Conservation (phyloP, 1,140 invertebrate species). For the Drosophila bipectinata region DNA sequence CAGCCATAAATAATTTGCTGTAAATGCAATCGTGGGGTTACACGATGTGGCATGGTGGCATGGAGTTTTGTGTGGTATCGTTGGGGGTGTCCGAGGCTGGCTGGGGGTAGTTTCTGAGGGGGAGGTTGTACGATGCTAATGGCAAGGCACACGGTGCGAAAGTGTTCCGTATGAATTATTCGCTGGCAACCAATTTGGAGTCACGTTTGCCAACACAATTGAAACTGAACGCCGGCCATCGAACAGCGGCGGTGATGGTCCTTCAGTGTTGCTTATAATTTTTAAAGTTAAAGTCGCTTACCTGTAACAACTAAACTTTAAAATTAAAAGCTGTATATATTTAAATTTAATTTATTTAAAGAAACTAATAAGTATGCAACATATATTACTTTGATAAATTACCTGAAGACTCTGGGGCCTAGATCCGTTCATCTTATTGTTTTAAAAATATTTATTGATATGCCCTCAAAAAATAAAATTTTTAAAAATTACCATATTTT, state of each 20-base stretch:
- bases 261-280: slow-evolving; percentile 33
- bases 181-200: slow-evolving; percentile 77
- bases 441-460: no score
- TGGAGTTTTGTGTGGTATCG: slow-evolving; percentile 16
- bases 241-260: slow-evolving; percentile 22
- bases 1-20: slow-evolving; percentile 83
- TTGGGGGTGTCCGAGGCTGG: background rate
- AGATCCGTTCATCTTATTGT: no score
- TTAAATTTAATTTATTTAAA: no score
- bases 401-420: background rate
- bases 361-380: background rate
- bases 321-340: background rate
- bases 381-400: no score
- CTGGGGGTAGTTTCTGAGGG: background rate
- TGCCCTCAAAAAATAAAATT: background rate
- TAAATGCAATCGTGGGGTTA: slow-evolving; percentile 80
- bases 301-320: background rate
- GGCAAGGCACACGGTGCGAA: slow-evolving; percentile 74
- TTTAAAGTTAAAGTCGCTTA: background rate
- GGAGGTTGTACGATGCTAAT: slow-evolving; percentile 63
- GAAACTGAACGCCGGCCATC: slow-evolving; percentile 67
- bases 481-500: background rate
- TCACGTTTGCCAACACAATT: slow-evolving; percentile 79
- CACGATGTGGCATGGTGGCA: slow-evolving; percentile 35
- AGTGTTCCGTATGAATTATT: slow-evolving; percentile 82